Conservation (phyloP, 37 sponge, comb jelly and placozoan genomes). For the Mnemiopsis leidyi region DNA sequence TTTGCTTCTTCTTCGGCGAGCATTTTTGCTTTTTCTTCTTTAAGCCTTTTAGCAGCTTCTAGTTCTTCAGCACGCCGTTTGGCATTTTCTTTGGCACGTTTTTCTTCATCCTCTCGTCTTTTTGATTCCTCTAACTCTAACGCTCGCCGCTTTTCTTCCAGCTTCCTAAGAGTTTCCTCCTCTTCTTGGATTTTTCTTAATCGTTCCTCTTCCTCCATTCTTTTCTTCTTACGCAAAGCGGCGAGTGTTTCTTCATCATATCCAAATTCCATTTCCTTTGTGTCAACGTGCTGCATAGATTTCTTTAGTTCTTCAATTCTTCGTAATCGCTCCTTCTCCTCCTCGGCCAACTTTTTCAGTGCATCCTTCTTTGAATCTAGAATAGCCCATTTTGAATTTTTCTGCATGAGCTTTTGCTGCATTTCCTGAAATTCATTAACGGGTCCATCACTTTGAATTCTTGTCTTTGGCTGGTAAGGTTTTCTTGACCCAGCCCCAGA, state of each 20-base stretch:
- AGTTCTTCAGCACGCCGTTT: neutral
- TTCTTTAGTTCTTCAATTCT: neutral
- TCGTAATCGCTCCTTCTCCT: constrained; percentile 6
- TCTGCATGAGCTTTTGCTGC: neutral
- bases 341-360: constrained; percentile 6
- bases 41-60: neutral
- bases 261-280: constrained; percentile 1
- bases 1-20: neutral
- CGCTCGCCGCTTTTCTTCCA: neutral
- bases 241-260: neutral
- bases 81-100: neutral
- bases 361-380: constrained; percentile 16
- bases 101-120: neutral
- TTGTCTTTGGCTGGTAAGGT: neutral
- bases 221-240: neutral
- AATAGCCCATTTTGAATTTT: constrained; percentile 14
- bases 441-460: neutral
- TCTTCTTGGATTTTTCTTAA: neutral
- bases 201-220: neutral
- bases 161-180: neutral
- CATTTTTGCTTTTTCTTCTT: neutral
- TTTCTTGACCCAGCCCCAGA: neutral
- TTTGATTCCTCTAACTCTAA: neutral
- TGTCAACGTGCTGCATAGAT: constrained; percentile 22
- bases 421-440: neutral